Evolutionary conservation across 23 tunicate species (phyloP).

Genomic region (Corella eumyota): DNA sequence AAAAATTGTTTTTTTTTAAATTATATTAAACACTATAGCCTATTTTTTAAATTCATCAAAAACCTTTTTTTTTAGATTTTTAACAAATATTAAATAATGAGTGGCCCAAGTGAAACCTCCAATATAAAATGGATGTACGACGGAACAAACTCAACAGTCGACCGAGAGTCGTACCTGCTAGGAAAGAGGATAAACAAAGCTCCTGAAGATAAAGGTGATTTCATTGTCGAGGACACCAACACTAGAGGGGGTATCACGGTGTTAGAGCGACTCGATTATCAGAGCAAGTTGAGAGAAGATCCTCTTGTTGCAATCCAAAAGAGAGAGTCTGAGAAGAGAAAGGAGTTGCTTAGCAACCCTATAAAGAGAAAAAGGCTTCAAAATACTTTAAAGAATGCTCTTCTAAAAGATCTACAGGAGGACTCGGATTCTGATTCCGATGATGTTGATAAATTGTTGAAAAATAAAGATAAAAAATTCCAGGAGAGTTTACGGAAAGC

Average conservation of each 20-base stretch:
- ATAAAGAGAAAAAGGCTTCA: conserved; percentile 63
- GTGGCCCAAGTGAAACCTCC: conserved; percentile 52
- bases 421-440: conserved; percentile 1
- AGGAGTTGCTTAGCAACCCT: conserved; percentile 79
- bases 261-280: conserved; percentile 73
- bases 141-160: conserved; percentile 68
- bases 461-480: conserved; percentile 29
- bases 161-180: conserved; percentile 67
- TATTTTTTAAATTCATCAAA: too few species aligned
- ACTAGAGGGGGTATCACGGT: conserved; percentile 46
- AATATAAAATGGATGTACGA: conserved; percentile 93
- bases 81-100: too few species aligned
- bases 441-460: conserved; percentile 13
- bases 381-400: conserved; percentile 38
- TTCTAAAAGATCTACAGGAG: conserved; percentile 35
- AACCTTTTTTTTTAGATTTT: too few species aligned
- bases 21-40: too few species aligned
- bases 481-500: conserved; percentile 33
- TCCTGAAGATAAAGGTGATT: conserved; percentile 77
- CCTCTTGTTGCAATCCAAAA: conserved; percentile 69
- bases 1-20: too few species aligned
- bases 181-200: conserved; percentile 69
- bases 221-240: conserved; percentile 44
- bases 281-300: conserved; percentile 84
- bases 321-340: conserved; percentile 65